These are phyloP conservation scores for Notarius quadriscutis DNA, from an alignment of 2,113 vertebrate species.

Conservation along the genomic window DNA sequence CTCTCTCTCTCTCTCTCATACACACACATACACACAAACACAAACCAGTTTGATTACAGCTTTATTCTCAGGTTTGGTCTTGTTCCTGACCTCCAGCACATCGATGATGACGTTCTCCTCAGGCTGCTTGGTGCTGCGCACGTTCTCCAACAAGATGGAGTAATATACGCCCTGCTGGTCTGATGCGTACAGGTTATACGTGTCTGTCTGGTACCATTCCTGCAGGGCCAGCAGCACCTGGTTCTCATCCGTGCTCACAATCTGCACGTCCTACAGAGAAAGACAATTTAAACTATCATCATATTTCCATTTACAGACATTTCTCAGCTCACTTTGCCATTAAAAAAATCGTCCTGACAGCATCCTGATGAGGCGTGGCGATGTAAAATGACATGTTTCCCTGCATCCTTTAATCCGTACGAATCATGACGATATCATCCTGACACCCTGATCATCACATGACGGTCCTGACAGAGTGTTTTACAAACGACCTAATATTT, in stretches of 20 bases:
- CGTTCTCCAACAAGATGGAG: conserved; percentile 84
- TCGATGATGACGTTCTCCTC: conserved; percentile 90
- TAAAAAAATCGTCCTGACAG: too few relatives aligned
- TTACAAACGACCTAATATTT: not conserved
- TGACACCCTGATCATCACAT: not conserved
- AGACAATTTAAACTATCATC: not conserved
- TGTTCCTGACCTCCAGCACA: conserved; percentile 86
- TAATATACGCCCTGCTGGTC: conserved; percentile 86
- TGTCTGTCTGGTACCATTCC: conserved; percentile 95
- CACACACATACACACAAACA: not conserved
- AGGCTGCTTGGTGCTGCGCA: conserved; percentile 91
- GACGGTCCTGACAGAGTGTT: not conserved
- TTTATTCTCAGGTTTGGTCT: not conserved
- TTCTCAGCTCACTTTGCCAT: not conserved
- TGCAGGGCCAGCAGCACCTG: conserved; percentile 93
- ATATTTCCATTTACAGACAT: not conserved
- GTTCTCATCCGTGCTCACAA: conserved; percentile 92
- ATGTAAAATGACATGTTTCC: not conserved
- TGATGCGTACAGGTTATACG: conserved; percentile 94
- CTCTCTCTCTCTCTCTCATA: not conserved
- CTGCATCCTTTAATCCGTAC: too few relatives aligned
- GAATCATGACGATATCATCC: too few relatives aligned
- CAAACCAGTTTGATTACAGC: not conserved
- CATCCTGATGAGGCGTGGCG: not conserved
- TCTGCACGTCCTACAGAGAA: conserved; percentile 83